A percentile compares a stretch with the other conserved stretches of the same genome.
phyloP scores from a whole-genome alignment of 2,113 vertebrate genomes.

The Paramormyrops kingsleyae region DNA sequence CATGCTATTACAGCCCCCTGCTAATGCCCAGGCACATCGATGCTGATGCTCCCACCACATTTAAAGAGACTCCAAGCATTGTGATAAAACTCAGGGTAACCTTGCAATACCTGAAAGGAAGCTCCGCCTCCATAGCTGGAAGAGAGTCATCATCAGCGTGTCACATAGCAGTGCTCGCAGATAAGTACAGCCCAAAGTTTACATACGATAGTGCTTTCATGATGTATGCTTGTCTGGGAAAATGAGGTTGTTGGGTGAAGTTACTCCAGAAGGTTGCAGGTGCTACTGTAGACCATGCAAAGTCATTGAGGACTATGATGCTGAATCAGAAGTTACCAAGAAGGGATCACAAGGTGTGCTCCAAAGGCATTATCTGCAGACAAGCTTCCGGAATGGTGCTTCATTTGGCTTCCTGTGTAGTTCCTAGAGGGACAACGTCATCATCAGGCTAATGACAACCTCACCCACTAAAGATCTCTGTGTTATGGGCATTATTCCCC shows the following conservation, averaged over 20 bases:
- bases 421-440: not conserved
- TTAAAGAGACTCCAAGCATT: not conserved
- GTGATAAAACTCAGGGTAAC: constrained; percentile 1
- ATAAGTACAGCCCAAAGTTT: not conserved
- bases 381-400: not conserved
- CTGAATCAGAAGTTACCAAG: not conserved
- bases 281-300: not conserved
- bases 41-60: not conserved
- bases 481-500: not conserved
- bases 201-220: not conserved
- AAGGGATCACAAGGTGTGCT: not conserved
- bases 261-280: not conserved
- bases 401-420: not conserved
- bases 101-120: not conserved
- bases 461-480: not conserved
- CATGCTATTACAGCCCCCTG: not conserved
- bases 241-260: not conserved
- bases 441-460: not conserved
- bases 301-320: not conserved
- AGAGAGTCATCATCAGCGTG: not conserved
- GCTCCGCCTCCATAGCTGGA: not conserved
- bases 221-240: not conserved
- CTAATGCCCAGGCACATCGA: not conserved
- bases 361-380: not conserved
- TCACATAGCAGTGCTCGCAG: not conserved